phyloP scores from a whole-genome alignment of 2,797 vertebrate genomes.

The Paedocypris micromegethes region DNA sequence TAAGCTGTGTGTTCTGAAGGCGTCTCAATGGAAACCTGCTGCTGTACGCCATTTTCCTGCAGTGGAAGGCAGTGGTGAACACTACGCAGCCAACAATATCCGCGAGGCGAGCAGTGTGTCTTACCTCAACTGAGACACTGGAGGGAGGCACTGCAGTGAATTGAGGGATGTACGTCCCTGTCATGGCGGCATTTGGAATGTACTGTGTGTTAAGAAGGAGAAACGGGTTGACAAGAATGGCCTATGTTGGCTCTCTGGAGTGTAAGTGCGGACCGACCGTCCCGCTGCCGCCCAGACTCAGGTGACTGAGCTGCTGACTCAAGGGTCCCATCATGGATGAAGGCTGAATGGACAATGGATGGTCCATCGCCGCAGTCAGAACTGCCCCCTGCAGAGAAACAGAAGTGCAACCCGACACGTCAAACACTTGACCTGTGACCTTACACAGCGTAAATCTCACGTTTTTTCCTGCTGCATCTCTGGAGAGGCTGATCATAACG shows the following conservation, averaged over 20 bases:
- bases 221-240: too few species aligned
- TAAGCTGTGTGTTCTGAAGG: slow-evolving; percentile 83
- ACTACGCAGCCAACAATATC: too few species aligned
- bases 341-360: slow-evolving; percentile 87
- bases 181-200: slow-evolving; percentile 82
- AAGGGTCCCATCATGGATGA: slow-evolving; percentile 88
- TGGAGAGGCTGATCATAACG: too few species aligned
- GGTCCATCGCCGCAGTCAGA: slow-evolving; percentile 85
- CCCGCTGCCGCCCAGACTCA: slow-evolving; percentile 83
- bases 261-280: slow-evolving; percentile 67
- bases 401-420: slow-evolving; percentile 10
- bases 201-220: slow-evolving; percentile 66
- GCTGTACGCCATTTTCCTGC: slow-evolving; percentile 81
- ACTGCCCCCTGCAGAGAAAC: slow-evolving; percentile 74
- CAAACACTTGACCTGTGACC: neutral
- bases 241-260: too few species aligned
- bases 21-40: slow-evolving; percentile 81
- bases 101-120: slow-evolving; percentile 1
- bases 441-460: too few species aligned
- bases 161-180: slow-evolving; percentile 86
- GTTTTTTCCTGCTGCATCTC: too few species aligned
- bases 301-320: slow-evolving; percentile 86
- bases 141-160: slow-evolving; percentile 83
- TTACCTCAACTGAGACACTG: slow-evolving; percentile 81
- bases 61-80: neutral